Base-by-base conservation (phyloP, 2,888 invertebrate genomes). In the Leucoptera coffeella region DNA sequence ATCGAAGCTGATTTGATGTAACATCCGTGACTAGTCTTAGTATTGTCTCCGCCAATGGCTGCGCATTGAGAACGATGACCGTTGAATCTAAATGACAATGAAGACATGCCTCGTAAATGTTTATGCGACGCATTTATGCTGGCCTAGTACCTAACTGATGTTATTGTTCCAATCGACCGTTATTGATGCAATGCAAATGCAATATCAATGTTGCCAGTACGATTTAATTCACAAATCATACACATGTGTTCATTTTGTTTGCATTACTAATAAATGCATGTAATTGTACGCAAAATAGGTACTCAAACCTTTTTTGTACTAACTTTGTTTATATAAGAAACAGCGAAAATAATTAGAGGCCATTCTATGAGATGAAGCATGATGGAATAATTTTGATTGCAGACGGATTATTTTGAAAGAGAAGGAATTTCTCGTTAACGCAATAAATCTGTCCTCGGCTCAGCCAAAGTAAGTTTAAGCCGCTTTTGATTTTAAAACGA, bases 41-140 rank as follows among this genome's bases (percentile, higher is more conserved):
- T 51, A 58, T 64, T 67, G 65, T 67, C 54, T 60, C 59, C 60
- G 64, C 62, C 56, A 52, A 62, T 47, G 51, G 47, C 55, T 54
- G 61, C 54, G 52, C 56, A 60, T 55, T 31, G 47, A 34, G 64
- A 53, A 48, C 67, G 47, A 51, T 60, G 67, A 64, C 67, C 62
- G 57, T 52, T 51, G 54, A 6, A 6, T 9, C 50, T 54, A 57
- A 64, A 58, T 56, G 51, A 15, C 22, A n/a, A n/a, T n/a, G n/a
- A n/a, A n/a, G n/a, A n/a, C n/a, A n/a, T n/a, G n/a, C n/a, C n/a
- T n/a, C n/a, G n/a, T n/a, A n/a, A n/a, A n/a, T n/a, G n/a, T n/a
- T n/a, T n/a, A n/a, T n/a, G n/a, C n/a, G n/a, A n/a, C n/a, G n/a
- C n/a, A n/a, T n/a, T n/a, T n/a, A n/a, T n/a, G n/a, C n/a, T 21